These are phyloP conservation scores for Dendrolimus houi DNA, from an alignment of 2,888 invertebrate genomes.

Conservation along the genomic window DNA sequence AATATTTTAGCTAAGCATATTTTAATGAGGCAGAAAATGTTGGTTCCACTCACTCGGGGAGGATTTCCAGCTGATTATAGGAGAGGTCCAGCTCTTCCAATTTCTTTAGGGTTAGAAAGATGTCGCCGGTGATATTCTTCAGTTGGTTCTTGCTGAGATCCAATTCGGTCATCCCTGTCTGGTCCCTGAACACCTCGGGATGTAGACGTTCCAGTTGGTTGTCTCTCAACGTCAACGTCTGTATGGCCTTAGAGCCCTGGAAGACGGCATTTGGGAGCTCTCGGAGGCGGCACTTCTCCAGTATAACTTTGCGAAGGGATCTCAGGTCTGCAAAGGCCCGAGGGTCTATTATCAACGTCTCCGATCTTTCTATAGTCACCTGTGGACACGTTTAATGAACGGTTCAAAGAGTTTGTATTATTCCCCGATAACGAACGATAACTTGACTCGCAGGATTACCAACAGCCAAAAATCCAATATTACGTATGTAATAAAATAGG, in stretches of 20 bases:
- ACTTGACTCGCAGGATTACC: no score
- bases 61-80: slow-evolving; percentile 8
- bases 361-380: no score
- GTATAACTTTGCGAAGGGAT: slow-evolving; percentile 1
- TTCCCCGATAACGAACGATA: no score
- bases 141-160: slow-evolving; percentile 10
- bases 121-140: slow-evolving; percentile 8
- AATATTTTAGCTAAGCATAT: no score
- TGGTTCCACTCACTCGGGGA: slow-evolving; percentile 8
- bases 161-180: slow-evolving; percentile 4
- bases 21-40: no score
- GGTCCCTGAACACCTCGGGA: slow-evolving; percentile 4
- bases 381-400: no score
- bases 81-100: slow-evolving; percentile 10
- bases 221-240: not conserved
- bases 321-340: slow-evolving; percentile 2
- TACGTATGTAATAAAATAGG: no score
- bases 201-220: slow-evolving; percentile 5
- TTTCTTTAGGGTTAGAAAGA: slow-evolving; percentile 4
- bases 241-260: no score
- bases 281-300: slow-evolving; percentile 5
- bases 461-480: no score
- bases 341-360: no score
- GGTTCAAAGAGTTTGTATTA: no score
- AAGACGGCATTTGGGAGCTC: no score